Base-by-base conservation (phyloP, 2,797 vertebrate genomes). In the Vespertilio murinus region DNA sequence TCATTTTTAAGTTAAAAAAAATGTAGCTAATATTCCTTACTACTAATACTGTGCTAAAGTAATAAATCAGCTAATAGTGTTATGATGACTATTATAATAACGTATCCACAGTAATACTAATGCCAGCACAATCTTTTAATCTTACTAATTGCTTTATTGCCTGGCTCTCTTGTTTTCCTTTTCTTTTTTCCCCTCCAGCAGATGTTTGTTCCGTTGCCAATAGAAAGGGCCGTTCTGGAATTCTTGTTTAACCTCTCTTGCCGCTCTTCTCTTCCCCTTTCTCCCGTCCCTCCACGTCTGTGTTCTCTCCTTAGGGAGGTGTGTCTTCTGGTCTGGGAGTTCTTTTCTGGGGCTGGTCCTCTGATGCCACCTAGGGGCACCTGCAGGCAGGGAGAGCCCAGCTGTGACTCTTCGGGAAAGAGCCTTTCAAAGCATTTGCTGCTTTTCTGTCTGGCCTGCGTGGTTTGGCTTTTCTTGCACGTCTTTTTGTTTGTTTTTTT, bases 351-450 rank as follows among this genome's bases (percentile, higher is more conserved):
- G 49, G 12, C 5, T 30, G 33, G 52, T 52, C 73, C 94, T 96
- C 88, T 95, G 95, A 95, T 88, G 95, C 94, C 96, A 95, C 61
- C 95, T 95, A 94, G 93, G 90, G 96, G 49, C 49, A 74, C 73
- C 91, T 88, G 77, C 22, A 16, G 64, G 78, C 49, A 30, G 28
- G 40, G 13, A 18, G 47, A 59, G 6, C 35, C 25, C 1, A 0
- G 13, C 14, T 3, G n/a, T 7, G 5, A 25, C 22, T 78, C n/a
- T n/a, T n/a, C 45, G 3, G 56, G 6, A 35, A 14, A 18, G 81
- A 42, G 22, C 25, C 47, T 88, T 74, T 18, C 35, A 70, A 38
- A 18, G 10, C 33, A 16, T 35, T n/a, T 65, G 38, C 28, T 54
- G 25, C 28, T 47, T 87, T 88, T 56, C 13, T 10, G 0, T 54